phyloP scores from a whole-genome alignment of 2,888 invertebrate genomes.

The Cremastobaeus sp. region DNA sequence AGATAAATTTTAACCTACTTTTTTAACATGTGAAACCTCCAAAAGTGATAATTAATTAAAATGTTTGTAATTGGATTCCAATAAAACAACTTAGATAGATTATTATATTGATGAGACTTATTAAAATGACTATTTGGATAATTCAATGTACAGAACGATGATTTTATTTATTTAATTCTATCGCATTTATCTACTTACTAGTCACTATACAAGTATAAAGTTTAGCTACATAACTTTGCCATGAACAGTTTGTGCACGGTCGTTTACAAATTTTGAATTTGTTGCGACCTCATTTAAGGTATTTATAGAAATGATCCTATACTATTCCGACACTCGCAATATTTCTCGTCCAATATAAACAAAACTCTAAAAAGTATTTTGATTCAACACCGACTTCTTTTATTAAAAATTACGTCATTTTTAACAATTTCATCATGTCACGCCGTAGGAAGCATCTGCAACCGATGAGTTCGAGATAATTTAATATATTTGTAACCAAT shows the following conservation, averaged over 20 bases:
- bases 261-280: slow-evolving; percentile 13
- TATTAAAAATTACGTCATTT: slow-evolving; percentile 1
- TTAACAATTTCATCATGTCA: not conserved
- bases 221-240: no score
- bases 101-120: no score
- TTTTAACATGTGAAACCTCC: no score
- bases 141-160: slow-evolving; percentile 18
- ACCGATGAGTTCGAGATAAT: no score
- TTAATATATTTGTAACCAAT: no score
- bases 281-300: slow-evolving; percentile 15
- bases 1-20: no score
- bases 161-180: slow-evolving; percentile 25
- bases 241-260: no score
- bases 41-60: no score
- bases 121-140: slow-evolving; percentile 32
- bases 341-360: slow-evolving; percentile 15
- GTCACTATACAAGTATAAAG: no score
- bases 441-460: no score
- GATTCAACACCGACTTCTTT: not conserved
- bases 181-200: not conserved
- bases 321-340: slow-evolving; percentile 22
- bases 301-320: slow-evolving; percentile 39
- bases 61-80: no score
- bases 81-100: no score
- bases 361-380: slow-evolving; percentile 17